These are phyloP conservation scores for Cromileptes altivelis DNA, from an alignment of 2,113 vertebrate species.

Conservation along the genomic window DNA sequence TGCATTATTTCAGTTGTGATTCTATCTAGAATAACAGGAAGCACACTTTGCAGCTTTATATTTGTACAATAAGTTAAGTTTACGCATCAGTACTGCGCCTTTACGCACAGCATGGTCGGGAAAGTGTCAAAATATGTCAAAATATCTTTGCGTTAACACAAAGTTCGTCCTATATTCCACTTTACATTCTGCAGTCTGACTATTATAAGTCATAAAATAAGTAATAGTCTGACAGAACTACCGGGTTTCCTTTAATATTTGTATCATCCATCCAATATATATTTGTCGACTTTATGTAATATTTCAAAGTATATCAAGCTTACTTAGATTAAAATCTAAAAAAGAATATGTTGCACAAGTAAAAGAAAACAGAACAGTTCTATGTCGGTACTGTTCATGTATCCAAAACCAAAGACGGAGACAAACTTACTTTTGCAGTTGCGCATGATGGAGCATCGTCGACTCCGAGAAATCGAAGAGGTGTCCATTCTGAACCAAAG, in stretches of 20 bases:
- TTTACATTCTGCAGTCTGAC: not conserved
- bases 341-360: constrained; percentile 4
- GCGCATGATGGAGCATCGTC: constrained; percentile 84
- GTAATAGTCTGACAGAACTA: not conserved
- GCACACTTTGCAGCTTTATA: not conserved
- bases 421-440: constrained; percentile 85
- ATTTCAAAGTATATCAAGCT: not conserved
- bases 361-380: not conserved
- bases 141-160: not conserved
- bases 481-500: constrained; percentile 89
- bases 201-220: not conserved
- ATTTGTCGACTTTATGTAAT: not conserved
- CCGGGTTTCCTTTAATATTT: not conserved
- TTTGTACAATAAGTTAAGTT: not conserved
- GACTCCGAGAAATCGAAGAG: constrained; percentile 82
- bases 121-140: not conserved
- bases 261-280: not conserved
- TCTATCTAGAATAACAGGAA: not conserved
- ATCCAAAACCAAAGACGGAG: constrained; percentile 29
- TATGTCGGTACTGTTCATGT: not conserved
- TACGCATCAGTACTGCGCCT: not conserved
- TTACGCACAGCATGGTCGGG: constrained; percentile 65
- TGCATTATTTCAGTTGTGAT: not conserved
- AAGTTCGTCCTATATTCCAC: not conserved
- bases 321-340: constrained; percentile 1